Evolutionary conservation across 2,113 vertebrate genomes (phyloP).

Genomic region (Pterocles gutturalis): DNA sequence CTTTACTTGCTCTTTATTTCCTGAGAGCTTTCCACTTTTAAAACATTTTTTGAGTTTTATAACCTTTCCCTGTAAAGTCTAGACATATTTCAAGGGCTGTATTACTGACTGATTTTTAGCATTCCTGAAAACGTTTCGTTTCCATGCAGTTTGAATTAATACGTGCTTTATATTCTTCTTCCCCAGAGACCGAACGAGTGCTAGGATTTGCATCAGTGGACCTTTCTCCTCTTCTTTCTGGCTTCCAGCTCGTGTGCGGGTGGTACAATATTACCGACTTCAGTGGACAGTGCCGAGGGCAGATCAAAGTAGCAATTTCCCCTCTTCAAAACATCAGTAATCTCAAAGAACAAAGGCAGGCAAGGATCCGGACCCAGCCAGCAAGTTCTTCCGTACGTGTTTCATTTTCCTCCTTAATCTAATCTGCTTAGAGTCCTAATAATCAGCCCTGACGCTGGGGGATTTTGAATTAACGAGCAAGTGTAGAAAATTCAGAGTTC

Average conservation of each 20-base stretch:
- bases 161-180: rapidly evolving
- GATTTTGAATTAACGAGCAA: not conserved
- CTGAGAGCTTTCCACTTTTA: not conserved
- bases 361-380: constrained; percentile 34
- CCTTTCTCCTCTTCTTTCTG: constrained; percentile 91
- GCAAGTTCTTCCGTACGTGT: not conserved
- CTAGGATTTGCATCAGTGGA: constrained; percentile 94
- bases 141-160: rapidly evolving
- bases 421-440: rapidly evolving
- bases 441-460: rapidly evolving
- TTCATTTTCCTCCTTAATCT: not conserved
- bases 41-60: not conserved
- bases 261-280: constrained; percentile 98
- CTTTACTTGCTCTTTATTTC: not conserved
- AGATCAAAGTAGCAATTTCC: constrained; percentile 92
- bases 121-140: rapidly evolving
- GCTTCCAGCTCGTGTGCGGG: constrained; percentile 91
- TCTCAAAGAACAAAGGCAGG: constrained; percentile 81
- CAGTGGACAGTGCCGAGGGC: constrained; percentile 91
- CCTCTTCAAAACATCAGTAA: constrained; percentile 82
- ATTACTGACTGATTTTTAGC: not conserved
- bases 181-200: constrained; percentile 87
- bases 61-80: not conserved
- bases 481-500: rapidly evolving
- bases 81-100: not conserved